phyloP scores from a whole-genome alignment of 2,113 vertebrate species.

The Platycercus adscitus region DNA sequence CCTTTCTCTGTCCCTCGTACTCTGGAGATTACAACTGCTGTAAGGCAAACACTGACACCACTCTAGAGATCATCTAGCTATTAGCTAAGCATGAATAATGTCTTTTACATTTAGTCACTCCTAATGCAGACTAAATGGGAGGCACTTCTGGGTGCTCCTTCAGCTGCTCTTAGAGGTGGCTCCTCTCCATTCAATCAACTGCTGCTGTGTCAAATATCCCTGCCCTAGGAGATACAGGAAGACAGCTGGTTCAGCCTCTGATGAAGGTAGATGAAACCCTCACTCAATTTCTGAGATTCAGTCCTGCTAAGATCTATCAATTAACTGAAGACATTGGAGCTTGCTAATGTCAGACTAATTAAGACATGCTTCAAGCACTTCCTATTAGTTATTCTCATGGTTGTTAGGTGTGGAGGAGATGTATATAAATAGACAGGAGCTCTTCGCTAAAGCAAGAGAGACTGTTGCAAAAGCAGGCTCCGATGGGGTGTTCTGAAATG shows the following conservation, averaged over 20 bases:
- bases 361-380: constrained; percentile 20
- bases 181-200: neutral
- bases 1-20: neutral
- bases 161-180: neutral
- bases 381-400: constrained; percentile 33
- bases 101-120: neutral
- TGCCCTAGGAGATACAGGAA: neutral
- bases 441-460: neutral
- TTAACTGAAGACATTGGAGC: constrained; percentile 33
- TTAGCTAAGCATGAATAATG: neutral
- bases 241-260: neutral
- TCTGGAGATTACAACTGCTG: neutral
- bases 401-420: constrained; percentile 41
- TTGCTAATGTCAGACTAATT: constrained; percentile 54
- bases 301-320: constrained; percentile 14
- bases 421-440: constrained; percentile 21
- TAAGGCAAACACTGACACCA: neutral
- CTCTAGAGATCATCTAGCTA: neutral
- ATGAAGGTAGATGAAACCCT: neutral
- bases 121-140: neutral
- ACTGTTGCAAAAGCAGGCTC: neutral
- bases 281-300: neutral
- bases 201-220: neutral
- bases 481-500: neutral
- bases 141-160: neutral